Percentiles rank a stretch among this genome's conserved stretches.
Conservation (phyloP, 2,888 invertebrate species). For the Microctonus hyperodae region DNA sequence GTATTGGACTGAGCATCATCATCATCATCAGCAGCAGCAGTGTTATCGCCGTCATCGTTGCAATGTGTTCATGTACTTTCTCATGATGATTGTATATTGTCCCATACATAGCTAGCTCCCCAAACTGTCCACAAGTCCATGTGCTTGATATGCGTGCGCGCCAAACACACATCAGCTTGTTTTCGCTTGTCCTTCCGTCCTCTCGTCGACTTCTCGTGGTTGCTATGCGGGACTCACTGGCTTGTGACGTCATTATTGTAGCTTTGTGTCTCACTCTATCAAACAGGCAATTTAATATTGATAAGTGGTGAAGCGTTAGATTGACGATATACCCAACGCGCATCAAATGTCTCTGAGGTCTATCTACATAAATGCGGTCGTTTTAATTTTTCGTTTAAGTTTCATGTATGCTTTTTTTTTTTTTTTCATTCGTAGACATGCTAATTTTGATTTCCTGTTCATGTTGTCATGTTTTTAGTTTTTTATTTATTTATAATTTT, state of each 20-base stretch:
- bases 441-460: neutral
- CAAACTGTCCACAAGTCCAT: conserved; percentile 5
- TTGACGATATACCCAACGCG: conserved; percentile 30
- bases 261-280: conserved; percentile 37
- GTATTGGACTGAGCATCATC: conserved; percentile 1
- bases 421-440: neutral
- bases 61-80: neutral
- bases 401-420: neutral
- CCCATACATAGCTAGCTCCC: neutral
- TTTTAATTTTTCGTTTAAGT: neutral
- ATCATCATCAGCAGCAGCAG: neutral
- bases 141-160: neutral
- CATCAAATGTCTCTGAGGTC: neutral
- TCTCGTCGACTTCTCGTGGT: conserved; percentile 24
- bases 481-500: neutral
- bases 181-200: conserved; percentile 25
- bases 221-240: conserved; percentile 31
- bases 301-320: conserved; percentile 50
- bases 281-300: conserved; percentile 55
- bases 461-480: neutral
- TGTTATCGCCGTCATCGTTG: neutral
- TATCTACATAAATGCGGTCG: neutral
- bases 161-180: conserved; percentile 15
- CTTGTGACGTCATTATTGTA: conserved; percentile 52
- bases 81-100: neutral